These are phyloP conservation scores for Trichopria drosophilae DNA, from an alignment of 2,888 invertebrate species.

Conservation along the genomic window DNA sequence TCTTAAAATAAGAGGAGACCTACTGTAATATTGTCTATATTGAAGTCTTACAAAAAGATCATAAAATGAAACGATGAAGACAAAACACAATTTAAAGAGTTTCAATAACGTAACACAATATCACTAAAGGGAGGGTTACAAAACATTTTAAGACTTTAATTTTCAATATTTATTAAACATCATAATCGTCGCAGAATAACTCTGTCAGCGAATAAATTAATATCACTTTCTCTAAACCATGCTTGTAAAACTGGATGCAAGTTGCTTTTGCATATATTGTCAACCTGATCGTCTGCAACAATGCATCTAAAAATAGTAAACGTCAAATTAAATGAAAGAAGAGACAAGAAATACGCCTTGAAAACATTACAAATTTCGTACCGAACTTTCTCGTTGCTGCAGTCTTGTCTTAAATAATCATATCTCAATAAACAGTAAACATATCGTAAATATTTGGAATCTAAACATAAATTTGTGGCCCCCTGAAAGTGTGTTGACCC, in stretches of 20 bases:
- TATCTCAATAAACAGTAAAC: conserved; percentile 46
- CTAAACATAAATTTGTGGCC: conserved; percentile 34
- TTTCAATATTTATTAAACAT: no score
- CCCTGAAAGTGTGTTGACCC: conserved; percentile 46
- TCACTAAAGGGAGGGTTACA: no score
- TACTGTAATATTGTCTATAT: no score
- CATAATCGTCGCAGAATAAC: conserved; percentile 44
- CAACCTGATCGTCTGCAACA: conserved; percentile 44
- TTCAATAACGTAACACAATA: no score
- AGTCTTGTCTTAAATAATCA: conserved; percentile 45
- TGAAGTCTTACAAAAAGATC: no score
- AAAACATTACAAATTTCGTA: conserved; percentile 22
- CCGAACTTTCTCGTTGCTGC: conserved; percentile 47
- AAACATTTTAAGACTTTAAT: no score
- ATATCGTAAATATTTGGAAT: conserved; percentile 47
- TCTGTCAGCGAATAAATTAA: conserved; percentile 42
- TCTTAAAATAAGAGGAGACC: no score
- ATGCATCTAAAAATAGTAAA: conserved; percentile 42
- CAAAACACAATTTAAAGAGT: no score
- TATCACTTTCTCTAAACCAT: conserved; percentile 47
- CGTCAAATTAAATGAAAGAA: not conserved
- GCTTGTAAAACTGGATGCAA: conserved; percentile 50
- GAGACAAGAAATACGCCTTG: conserved; percentile 7
- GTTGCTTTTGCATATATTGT: conserved; percentile 34
- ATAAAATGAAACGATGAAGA: no score